Evolutionary conservation across 2,113 vertebrate species (phyloP).

Genomic region (Bufo gargarizans): DNA sequence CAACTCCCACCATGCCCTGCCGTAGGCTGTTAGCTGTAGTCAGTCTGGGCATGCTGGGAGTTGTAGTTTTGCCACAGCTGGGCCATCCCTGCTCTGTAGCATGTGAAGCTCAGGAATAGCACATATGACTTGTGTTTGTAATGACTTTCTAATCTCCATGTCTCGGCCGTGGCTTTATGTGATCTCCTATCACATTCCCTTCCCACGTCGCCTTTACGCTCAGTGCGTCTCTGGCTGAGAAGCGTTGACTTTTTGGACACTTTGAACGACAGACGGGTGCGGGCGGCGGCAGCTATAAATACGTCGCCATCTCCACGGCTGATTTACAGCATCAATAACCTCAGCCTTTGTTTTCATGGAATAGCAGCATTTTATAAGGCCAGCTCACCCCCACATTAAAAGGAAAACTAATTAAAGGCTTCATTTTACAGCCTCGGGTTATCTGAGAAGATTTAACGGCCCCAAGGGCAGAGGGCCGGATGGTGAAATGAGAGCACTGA

Average conservation of each 20-base stretch:
- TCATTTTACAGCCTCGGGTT: slow-evolving; percentile 42
- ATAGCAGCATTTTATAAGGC: slow-evolving; percentile 56
- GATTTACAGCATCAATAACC: slow-evolving; percentile 57
- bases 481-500: background rate
- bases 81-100: too few relatives aligned
- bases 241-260: slow-evolving; percentile 29
- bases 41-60: too few relatives aligned
- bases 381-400: slow-evolving; percentile 59
- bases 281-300: slow-evolving; percentile 12
- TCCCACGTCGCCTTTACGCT: background rate
- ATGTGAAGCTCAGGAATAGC: background rate
- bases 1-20: too few relatives aligned
- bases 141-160: too few relatives aligned
- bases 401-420: slow-evolving; percentile 53
- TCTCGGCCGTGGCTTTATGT: background rate
- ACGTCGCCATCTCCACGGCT: slow-evolving; percentile 14
- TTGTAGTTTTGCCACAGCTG: too few relatives aligned
- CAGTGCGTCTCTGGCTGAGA: background rate
- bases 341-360: slow-evolving; percentile 55
- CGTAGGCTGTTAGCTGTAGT: too few relatives aligned
- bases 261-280: slow-evolving; percentile 21
- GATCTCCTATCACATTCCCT: background rate
- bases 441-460: slow-evolving; percentile 35
- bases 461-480: background rate
- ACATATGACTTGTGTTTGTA: too few relatives aligned